Base-by-base conservation (phyloP, 1,140 invertebrate species). In the Ganaspis sp. region DNA sequence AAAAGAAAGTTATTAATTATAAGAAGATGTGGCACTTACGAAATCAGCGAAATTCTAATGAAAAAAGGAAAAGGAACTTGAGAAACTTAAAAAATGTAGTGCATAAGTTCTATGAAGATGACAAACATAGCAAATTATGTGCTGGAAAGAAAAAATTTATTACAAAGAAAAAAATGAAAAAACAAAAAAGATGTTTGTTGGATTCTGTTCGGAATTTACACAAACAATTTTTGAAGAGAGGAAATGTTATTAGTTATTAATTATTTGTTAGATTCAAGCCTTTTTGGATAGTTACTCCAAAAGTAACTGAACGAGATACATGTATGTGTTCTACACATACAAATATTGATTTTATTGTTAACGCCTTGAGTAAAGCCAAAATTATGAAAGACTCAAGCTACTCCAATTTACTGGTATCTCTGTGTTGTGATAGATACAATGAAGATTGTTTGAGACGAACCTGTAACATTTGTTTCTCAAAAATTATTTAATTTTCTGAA, bases 91-190 rank as follows among this genome's bases (percentile, higher is more conserved):
- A 40, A 40, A 40, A 40, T 8, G 6, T 40, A 11, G 38, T 40
- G 15, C 38, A 40, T 1, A 9, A 40, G 6, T 40, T 45, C n/a
- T 45, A 15, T 45, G 11, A 45, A 45, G 42, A 45, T 1, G 76
- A 77, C 17, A 71, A 45, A 29, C 26, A 64, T 21, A 73, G 69
- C 21, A 53, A 72, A 74, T 75, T 74, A 17, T 74, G 72, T 74
- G 45, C 76, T 11, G 76, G 72, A 15, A 77, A 77, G 17, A 74
- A 69, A 71, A 72, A 77, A n/a, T 73, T 37, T 45, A 69, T 74
- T 21, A 77, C 72, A 19, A 37, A 29, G 17, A 77, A 74, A 12
- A 74, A 74, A 74, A 21, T 34, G 1, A 77, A 69, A 69, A 77
- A 77, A 69, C 76, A 77, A 34, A 77, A 77, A 42, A 5, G 76